A percentile compares a stretch with the other conserved stretches of the same genome.
phyloP scores from a whole-genome alignment of 1,140 invertebrate genomes.

The Bursaphelenchus mucronatus region DNA sequence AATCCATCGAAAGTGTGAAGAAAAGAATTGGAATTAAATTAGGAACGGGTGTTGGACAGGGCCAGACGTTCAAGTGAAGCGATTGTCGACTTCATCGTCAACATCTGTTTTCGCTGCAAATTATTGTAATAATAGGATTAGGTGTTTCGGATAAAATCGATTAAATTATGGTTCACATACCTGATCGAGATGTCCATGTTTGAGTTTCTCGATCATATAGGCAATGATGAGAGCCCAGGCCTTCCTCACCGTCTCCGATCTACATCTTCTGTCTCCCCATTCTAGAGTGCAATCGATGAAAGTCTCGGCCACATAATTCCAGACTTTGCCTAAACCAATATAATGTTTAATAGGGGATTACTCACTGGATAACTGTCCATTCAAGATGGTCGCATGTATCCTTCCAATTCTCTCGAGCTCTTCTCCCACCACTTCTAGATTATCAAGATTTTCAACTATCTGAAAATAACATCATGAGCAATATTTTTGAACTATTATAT shows the following conservation, averaged over 20 bases:
- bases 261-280: conserved; percentile 53
- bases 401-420: conserved; percentile 53
- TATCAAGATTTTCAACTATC: conserved; percentile 58
- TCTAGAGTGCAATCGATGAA: conserved; percentile 60
- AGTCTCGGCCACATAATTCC: conserved; percentile 59
- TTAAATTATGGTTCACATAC: conserved; percentile 22
- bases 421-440: conserved; percentile 47
- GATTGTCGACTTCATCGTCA: conserved; percentile 43
- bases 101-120: conserved; percentile 47
- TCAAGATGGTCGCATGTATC: conserved; percentile 49
- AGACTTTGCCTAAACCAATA: conserved; percentile 55
- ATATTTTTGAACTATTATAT: conserved; percentile 11
- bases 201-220: conserved; percentile 59
- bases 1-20: too few relatives aligned
- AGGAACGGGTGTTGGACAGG: conserved; percentile 16
- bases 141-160: not conserved
- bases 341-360: not conserved
- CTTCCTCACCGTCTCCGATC: conserved; percentile 38
- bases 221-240: conserved; percentile 57
- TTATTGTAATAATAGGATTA: not conserved
- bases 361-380: conserved; percentile 55
- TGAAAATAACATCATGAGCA: conserved; percentile 23
- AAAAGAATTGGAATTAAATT: not conserved
- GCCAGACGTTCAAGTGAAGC: conserved; percentile 39
- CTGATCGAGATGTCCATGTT: conserved; percentile 58